phyloP scores from a whole-genome alignment of 1,140 invertebrate genomes.

The Rhyzopertha dominica region DNA sequence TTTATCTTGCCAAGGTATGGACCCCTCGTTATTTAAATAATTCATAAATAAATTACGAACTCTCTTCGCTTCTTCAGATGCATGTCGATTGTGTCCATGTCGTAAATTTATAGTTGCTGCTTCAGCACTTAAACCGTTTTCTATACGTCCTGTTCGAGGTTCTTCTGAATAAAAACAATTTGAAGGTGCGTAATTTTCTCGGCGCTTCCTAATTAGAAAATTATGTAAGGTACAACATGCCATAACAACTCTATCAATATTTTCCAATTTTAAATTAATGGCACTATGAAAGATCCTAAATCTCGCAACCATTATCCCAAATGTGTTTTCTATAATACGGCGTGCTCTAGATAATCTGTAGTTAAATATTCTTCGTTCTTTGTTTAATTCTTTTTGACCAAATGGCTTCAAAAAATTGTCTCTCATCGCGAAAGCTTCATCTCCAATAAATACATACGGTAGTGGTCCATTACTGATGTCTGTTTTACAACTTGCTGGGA shows the following conservation, averaged over 20 bases:
- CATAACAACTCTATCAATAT: conserved; percentile 14
- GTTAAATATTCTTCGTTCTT: conserved; percentile 26
- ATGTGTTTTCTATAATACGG: conserved; percentile 46
- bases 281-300: conserved; percentile 41
- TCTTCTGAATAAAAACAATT: too few species aligned
- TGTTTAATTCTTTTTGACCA: conserved; percentile 27
- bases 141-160: too few species aligned
- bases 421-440: conserved; percentile 49
- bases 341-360: conserved; percentile 24
- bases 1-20: too few species aligned
- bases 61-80: too few species aligned
- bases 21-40: too few species aligned
- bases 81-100: too few species aligned
- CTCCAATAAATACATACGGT: conserved; percentile 23
- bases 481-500: conserved; percentile 12
- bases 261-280: conserved; percentile 14
- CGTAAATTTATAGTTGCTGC: too few species aligned
- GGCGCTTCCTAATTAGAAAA: conserved; percentile 12
- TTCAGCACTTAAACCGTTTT: too few species aligned
- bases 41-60: too few species aligned
- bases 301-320: conserved; percentile 44
- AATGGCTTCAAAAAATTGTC: conserved; percentile 47
- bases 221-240: conserved; percentile 18
- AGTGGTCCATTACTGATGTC: not conserved
- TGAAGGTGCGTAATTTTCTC: not conserved